These are phyloP conservation scores for Carcharodon carcharias DNA, from an alignment of 2,797 vertebrate species.

Conservation along the genomic window DNA sequence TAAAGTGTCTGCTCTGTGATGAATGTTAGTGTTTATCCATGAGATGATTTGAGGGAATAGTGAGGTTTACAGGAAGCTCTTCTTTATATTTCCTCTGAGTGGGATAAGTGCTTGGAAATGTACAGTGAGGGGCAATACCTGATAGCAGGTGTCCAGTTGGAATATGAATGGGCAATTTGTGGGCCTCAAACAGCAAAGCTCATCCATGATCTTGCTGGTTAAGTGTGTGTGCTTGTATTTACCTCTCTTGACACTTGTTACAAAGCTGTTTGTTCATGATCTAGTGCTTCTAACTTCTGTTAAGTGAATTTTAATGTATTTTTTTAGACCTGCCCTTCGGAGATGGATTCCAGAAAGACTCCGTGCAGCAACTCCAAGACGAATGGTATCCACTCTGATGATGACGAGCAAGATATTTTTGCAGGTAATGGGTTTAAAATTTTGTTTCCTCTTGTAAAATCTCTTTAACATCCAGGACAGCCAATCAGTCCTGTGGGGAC, in stretches of 20 bases:
- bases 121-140: not conserved
- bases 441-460: not conserved
- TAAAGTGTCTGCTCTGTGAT: not conserved
- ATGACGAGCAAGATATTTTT: conserved; percentile 80
- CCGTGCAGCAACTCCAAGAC: conserved; percentile 54
- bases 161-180: conserved; percentile 44
- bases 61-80: not conserved
- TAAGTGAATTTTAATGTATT: not conserved
- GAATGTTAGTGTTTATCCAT: not conserved
- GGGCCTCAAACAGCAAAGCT: conserved; percentile 59
- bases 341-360: conserved; percentile 41
- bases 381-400: conserved; percentile 75
- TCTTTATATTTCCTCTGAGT: not conserved
- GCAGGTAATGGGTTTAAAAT: conserved; percentile 59
- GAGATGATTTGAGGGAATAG: not conserved
- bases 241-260: not conserved
- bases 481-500: not conserved
- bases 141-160: not conserved
- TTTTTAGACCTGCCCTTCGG: conserved; percentile 58
- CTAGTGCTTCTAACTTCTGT: not conserved
- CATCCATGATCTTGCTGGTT: not conserved
- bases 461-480: not conserved
- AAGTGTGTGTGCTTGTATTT: not conserved
- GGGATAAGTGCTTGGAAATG: not conserved
- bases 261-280: not conserved